Evolutionary conservation across 2,113 vertebrate genomes (phyloP).

Genomic region (Brachypodius melanocephalos): DNA sequence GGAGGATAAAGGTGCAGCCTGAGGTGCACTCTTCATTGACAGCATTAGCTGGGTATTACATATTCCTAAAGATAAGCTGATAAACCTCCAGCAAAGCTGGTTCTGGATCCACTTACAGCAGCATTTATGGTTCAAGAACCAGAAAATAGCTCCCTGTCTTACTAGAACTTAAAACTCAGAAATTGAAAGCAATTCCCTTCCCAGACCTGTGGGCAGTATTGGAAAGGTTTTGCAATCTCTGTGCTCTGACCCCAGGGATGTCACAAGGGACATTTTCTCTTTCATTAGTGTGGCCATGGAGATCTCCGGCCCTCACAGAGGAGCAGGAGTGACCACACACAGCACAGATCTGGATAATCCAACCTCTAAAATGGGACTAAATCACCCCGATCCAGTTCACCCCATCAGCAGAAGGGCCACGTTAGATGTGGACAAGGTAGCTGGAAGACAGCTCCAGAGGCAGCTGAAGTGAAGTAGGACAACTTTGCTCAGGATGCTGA

Average conservation of each 20-base stretch:
- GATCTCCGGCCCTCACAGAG: neutral
- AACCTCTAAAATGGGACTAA: neutral
- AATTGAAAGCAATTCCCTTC: neutral
- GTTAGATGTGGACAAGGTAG: fast-evolving
- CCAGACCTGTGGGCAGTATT: neutral
- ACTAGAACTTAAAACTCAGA: neutral
- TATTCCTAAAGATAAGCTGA: constrained; percentile 17
- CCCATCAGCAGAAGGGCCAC: fast-evolving
- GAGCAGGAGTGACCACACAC: neutral
- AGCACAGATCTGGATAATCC: neutral
- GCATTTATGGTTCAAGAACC: neutral
- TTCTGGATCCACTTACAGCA: neutral
- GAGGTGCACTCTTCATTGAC: neutral
- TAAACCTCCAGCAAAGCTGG: constrained; percentile 21
- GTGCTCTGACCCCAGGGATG: neutral
- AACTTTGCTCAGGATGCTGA: neutral
- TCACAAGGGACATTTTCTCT: neutral
- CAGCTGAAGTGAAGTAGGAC: neutral
- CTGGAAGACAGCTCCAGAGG: neutral
- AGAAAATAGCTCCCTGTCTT: neutral
- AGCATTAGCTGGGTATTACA: neutral
- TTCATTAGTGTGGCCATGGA: neutral
- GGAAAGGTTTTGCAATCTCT: neutral
- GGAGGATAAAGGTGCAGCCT: neutral
- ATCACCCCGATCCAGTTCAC: neutral